A percentile compares a stretch with the other conserved stretches of the same genome.
Conservation (phyloP, 2,113 vertebrate species). For the Apodemus sylvaticus region DNA sequence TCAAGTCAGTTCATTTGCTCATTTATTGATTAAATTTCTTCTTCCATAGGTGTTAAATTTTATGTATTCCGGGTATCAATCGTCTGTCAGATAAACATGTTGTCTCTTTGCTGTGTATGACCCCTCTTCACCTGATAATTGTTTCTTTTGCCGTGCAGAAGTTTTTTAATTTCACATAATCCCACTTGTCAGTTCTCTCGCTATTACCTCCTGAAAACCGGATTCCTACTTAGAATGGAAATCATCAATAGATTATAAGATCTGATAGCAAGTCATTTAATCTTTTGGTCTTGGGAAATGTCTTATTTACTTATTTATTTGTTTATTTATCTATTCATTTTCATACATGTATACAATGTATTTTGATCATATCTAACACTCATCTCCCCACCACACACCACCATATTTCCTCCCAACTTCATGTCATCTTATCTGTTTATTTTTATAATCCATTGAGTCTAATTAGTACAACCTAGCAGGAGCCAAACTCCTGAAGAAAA, state of each 20-base stretch:
- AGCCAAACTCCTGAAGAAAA: background rate
- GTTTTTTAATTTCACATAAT: background rate
- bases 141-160: background rate
- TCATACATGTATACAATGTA: background rate
- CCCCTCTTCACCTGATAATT: background rate
- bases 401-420: background rate
- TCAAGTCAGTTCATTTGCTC: background rate
- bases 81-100: background rate
- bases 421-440: background rate
- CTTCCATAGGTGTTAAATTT: background rate
- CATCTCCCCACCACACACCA: background rate
- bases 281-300: background rate
- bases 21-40: background rate
- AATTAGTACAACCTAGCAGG: background rate
- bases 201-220: background rate
- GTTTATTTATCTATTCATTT: background rate
- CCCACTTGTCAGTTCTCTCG: background rate
- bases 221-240: background rate
- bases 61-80: background rate
- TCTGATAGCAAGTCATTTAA: background rate
- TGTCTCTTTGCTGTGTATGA: background rate
- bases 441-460: background rate
- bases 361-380: background rate
- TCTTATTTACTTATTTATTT: background rate
- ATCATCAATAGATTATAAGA: background rate